Base-by-base conservation (phyloP, 2,113 vertebrate species). In the Ctenodactylus gundi region DNA sequence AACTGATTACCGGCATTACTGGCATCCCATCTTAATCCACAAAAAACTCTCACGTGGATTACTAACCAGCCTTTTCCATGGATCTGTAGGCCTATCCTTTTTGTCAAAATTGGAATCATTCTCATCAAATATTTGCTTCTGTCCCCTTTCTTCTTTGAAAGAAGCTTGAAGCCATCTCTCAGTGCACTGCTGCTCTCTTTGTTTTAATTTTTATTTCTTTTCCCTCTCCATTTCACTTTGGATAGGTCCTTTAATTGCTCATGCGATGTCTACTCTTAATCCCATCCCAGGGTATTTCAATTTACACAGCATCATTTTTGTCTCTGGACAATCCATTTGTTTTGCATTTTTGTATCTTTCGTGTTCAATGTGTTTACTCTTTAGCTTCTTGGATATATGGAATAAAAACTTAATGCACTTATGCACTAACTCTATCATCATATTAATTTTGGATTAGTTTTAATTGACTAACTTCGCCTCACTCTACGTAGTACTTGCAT, bases 151-250 rank as follows among this genome's bases (percentile, higher is more conserved):
- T 89, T 15, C 14, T 57, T 90, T 58, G n/a, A 27, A 34, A 4
- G 11, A 1, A 85, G 15, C 46, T 86, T 57, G 11, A 91, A 90
- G 23, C 46, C 64, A 7, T 85, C 55, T 31, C 4, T 67, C 12
- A 72, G 31, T 31, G 85, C 44, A 51, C 27, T 18, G 31, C 88
- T 29, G 36, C 41, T 70, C 34, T 82, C 4, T 41, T 92, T 80
- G 36, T 18, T 58, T 55, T 85, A 51, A 15, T 64, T 68, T 75
- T 68, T 68, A 2, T 77, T 89, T 53, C 17, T 14, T 88, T 82
- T 12, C 89, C 88, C 17, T 15, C 34, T 88, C 2, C 75, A 14
- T 89, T 96, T 93, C 39, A 46, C 85, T 88, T 88, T 86, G 23
- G 4, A 49, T 62, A 60, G 53, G 82, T 89, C 13, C 62, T 67